Evolutionary conservation across 2,888 invertebrate species (phyloP).

Genomic region (Merodon equestris): DNA sequence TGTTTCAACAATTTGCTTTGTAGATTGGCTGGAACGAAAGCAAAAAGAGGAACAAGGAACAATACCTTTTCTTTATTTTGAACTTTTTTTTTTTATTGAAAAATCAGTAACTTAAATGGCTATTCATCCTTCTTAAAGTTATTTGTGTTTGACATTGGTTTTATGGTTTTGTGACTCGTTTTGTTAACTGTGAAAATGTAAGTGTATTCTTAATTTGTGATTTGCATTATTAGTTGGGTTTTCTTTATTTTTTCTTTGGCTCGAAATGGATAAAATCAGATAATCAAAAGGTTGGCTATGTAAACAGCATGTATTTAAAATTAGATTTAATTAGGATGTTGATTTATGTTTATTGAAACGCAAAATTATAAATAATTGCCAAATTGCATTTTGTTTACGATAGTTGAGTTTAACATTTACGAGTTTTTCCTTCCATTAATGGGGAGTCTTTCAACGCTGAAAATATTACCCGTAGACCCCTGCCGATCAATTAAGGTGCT

Average conservation of each 20-base stretch:
- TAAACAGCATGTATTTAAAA: too few species aligned
- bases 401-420: too few species aligned
- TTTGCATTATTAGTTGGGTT: constrained; percentile 20
- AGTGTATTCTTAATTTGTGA: constrained; percentile 37
- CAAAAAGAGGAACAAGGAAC: not conserved
- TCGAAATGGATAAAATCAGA: too few species aligned
- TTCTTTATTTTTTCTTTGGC: constrained; percentile 9
- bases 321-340: too few species aligned
- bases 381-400: not conserved
- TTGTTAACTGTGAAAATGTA: too few species aligned
- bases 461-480: too few species aligned
- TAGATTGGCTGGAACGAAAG: constrained; percentile 26
- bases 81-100: constrained; percentile 13
- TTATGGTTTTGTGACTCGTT: constrained; percentile 7
- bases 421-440: too few species aligned
- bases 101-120: constrained; percentile 12
- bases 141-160: constrained; percentile 14
- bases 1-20: constrained; percentile 49
- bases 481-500: too few species aligned
- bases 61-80: constrained; percentile 19
- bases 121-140: constrained; percentile 2
- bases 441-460: too few species aligned
- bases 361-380: constrained; percentile 63
- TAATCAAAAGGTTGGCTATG: too few species aligned
- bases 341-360: constrained; percentile 33